These are phyloP conservation scores for Megaceryle maxima DNA, from an alignment of 2,113 vertebrate species.

Conservation along the genomic window DNA sequence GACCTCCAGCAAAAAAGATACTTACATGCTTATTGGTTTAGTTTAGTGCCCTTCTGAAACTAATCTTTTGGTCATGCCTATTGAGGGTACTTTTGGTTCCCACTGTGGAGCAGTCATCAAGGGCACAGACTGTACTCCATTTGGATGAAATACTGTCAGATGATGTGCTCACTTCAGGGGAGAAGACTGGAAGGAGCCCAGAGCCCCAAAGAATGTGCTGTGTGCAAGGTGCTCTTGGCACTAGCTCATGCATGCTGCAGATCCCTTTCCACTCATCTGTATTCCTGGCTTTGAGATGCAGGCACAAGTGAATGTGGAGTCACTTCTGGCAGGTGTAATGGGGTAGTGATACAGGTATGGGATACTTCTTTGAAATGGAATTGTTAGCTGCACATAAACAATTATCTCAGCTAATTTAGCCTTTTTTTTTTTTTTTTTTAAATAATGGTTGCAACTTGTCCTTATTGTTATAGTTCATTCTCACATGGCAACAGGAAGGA, in stretches of 20 bases:
- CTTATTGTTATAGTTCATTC: background rate
- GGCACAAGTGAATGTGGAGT: background rate
- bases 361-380: background rate
- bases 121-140: background rate
- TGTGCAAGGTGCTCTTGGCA: accelerated
- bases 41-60: background rate
- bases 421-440: background rate
- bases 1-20: background rate
- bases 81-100: background rate
- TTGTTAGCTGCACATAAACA: background rate
- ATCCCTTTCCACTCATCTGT: background rate
- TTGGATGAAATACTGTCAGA: background rate
- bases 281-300: background rate
- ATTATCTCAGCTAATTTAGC: background rate
- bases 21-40: background rate
- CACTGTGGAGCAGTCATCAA: background rate
- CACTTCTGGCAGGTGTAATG: background rate
- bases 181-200: background rate
- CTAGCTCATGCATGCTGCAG: background rate
- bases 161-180: background rate
- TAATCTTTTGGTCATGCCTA: background rate
- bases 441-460: background rate
- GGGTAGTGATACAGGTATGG: background rate
- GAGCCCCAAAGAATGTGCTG: background rate
- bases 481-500: background rate